These are phyloP conservation scores for Parapsyche elsis DNA, from an alignment of 1,140 invertebrate species.

Conservation along the genomic window DNA sequence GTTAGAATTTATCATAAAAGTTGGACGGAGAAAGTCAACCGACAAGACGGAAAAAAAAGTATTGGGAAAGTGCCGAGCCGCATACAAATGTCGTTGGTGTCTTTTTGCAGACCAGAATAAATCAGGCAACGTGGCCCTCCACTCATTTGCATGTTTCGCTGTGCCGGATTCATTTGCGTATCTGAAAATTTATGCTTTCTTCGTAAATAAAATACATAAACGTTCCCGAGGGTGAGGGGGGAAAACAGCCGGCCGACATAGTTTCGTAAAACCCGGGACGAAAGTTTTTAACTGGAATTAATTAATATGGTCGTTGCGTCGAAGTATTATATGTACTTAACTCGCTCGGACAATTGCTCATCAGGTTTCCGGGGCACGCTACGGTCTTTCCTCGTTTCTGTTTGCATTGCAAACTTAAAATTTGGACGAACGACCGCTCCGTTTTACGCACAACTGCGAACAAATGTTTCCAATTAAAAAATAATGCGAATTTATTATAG, in stretches of 20 bases:
- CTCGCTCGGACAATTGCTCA: neutral
- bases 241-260: neutral
- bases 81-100: conserved; percentile 42
- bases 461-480: too few species aligned
- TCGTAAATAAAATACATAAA: conserved; percentile 25
- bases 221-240: neutral
- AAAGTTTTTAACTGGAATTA: neutral
- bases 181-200: conserved; percentile 39
- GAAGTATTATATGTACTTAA: too few species aligned
- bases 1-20: too few species aligned
- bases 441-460: too few species aligned
- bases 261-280: neutral
- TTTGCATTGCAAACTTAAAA: neutral
- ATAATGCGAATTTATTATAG: too few species aligned
- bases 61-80: conserved; percentile 26
- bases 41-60: conserved; percentile 8
- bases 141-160: conserved; percentile 44
- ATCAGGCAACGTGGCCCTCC: conserved; percentile 20
- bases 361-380: neutral
- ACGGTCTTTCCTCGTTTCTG: neutral
- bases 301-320: neutral
- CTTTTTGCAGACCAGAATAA: conserved; percentile 42
- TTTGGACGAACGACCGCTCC: neutral
- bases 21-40: too few species aligned
- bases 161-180: conserved; percentile 37